Conservation (phyloP, 2,797 vertebrate species). For the Gorsachius magnificus region DNA sequence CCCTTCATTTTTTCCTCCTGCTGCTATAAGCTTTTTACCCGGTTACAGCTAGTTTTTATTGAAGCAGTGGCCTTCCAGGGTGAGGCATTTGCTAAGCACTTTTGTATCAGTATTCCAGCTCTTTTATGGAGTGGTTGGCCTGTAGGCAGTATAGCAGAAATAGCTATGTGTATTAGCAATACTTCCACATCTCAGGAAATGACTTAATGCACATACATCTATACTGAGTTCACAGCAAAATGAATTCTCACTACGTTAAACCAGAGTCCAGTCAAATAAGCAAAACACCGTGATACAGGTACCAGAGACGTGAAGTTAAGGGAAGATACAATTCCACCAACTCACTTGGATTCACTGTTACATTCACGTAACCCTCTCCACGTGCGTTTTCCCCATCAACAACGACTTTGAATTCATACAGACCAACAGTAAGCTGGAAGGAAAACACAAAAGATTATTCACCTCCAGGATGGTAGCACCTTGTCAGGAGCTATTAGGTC, state of each 20-base stretch:
- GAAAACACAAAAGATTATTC: constrained; percentile 25
- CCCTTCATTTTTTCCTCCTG: not conserved
- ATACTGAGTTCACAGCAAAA: not conserved
- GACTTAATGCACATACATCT: not conserved
- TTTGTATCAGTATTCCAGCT: not conserved
- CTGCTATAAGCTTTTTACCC: not conserved
- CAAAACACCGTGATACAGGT: not conserved
- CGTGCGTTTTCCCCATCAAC: constrained; percentile 85
- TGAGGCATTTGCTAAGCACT: not conserved
- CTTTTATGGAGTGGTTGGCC: not conserved
- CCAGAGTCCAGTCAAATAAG: not conserved
- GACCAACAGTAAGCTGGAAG: constrained; percentile 90
- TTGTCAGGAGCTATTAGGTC: not conserved
- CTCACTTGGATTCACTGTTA: constrained; percentile 95
- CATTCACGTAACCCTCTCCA: constrained; percentile 94
- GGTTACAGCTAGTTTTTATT: not conserved
- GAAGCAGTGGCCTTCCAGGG: not conserved
- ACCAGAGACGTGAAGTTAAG: not conserved
- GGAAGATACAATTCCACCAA: not conserved
- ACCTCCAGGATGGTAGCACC: not conserved
- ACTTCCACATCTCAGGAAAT: not conserved
- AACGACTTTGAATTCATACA: constrained; percentile 93
- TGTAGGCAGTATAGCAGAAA: not conserved
- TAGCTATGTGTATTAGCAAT: not conserved
- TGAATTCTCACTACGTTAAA: rapidly evolving